These are phyloP conservation scores for Drosophila yooni DNA, from an alignment of 2,888 invertebrate species.

Conservation along the genomic window DNA sequence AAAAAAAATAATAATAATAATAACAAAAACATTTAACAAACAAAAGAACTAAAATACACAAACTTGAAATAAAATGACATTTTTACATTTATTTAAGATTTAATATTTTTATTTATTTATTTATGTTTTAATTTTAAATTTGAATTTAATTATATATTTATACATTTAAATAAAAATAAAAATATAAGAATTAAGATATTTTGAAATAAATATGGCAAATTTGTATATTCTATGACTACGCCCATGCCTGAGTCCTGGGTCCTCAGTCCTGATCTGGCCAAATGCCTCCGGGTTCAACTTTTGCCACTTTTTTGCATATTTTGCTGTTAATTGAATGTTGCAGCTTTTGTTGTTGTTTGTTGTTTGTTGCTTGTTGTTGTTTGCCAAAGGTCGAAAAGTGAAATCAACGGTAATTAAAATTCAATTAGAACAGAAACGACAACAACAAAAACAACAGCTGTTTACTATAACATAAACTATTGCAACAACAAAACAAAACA, in stretches of 20 bases:
- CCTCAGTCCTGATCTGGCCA: conserved; percentile 3
- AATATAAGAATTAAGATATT: neutral
- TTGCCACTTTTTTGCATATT: conserved; percentile 43
- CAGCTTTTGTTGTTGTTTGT: conserved; percentile 22
- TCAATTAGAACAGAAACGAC: conserved; percentile 50
- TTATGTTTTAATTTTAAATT: too few species aligned
- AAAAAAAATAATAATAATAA: too few species aligned
- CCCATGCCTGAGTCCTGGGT: neutral
- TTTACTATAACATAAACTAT: conserved; percentile 22
- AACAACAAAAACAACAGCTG: conserved; percentile 43
- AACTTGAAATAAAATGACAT: too few species aligned
- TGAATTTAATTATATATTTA: too few species aligned
- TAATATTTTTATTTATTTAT: too few species aligned
- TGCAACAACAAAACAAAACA: neutral
- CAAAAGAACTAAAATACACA: too few species aligned
- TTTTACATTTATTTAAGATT: too few species aligned
- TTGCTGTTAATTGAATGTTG: conserved; percentile 56
- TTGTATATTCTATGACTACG: neutral
- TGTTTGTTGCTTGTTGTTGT: conserved; percentile 21
- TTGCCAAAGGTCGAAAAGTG: conserved; percentile 53
- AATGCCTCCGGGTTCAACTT: conserved; percentile 34
- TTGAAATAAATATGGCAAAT: neutral
- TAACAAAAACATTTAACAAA: too few species aligned
- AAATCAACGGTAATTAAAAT: conserved; percentile 64
- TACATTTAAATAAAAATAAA: neutral